A percentile compares a stretch with the other conserved stretches of the same genome.
Evolutionary conservation across 2,113 vertebrate species (phyloP).

Genomic region (Tinamus guttatus): DNA sequence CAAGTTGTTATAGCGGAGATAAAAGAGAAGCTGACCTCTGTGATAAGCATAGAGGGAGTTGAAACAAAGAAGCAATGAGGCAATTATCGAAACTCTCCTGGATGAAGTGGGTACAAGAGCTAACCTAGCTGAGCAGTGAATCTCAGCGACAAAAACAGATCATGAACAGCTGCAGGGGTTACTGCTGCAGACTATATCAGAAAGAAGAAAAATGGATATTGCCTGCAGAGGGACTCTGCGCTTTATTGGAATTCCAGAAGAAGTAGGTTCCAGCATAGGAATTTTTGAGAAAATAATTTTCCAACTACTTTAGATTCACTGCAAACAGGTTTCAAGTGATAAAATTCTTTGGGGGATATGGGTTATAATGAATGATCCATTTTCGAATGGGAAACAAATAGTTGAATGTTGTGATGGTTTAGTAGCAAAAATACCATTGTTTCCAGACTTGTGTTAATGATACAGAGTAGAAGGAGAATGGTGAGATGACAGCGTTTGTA

Average conservation of each 20-base stretch:
- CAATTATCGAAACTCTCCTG: slow-evolving; percentile 41
- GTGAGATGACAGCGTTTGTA: slow-evolving; percentile 5
- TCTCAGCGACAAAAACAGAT: slow-evolving; percentile 1
- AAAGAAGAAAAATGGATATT: slow-evolving; percentile 61
- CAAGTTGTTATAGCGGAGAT: slow-evolving; percentile 24
- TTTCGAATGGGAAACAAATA: slow-evolving; percentile 68
- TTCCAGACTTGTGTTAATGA: slow-evolving; percentile 69
- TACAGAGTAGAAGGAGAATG: slow-evolving; percentile 31
- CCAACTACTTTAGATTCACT: slow-evolving; percentile 65
- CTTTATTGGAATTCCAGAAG: slow-evolving; percentile 63
- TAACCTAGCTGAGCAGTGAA: slow-evolving; percentile 26
- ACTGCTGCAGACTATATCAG: slow-evolving; percentile 51
- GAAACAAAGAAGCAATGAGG: slow-evolving; percentile 5
- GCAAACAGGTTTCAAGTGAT: slow-evolving; percentile 70
- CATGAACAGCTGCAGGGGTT: slow-evolving; percentile 29
- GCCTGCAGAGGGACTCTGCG: slow-evolving; percentile 55
- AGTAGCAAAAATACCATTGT: slow-evolving; percentile 56
- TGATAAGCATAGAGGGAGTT: slow-evolving; percentile 46
- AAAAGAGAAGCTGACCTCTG: slow-evolving; percentile 62
- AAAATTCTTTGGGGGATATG: slow-evolving; percentile 71
- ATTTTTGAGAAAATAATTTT: slow-evolving; percentile 56
- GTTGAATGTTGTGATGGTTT: slow-evolving; percentile 59
- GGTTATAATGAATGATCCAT: slow-evolving; percentile 48
- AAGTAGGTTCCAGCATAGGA: not conserved
- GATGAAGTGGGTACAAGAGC: slow-evolving; percentile 55